A percentile compares a stretch with the other conserved stretches of the same genome.
Conservation (phyloP, 2,888 invertebrate species). For the Rhopalosiphum nymphaeae region DNA sequence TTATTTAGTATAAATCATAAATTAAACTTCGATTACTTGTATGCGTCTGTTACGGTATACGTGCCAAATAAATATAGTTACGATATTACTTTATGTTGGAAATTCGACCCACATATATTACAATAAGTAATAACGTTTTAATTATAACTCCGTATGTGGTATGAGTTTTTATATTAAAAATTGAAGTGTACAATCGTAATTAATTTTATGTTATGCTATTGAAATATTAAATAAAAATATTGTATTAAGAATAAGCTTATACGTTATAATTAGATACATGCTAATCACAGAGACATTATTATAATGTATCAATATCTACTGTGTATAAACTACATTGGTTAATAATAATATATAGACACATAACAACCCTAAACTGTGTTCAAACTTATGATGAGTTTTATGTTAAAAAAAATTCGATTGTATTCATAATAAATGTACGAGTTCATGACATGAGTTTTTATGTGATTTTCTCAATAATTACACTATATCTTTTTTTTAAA, state of each 20-base stretch:
- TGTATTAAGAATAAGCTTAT: not conserved
- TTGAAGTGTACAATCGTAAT: not conserved
- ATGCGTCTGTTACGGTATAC: not conserved
- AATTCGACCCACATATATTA: not conserved
- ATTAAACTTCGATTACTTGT: not conserved
- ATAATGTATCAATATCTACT: not conserved
- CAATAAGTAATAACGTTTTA: slow-evolving; percentile 12
- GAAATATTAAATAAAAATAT: not conserved
- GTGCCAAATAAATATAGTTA: not conserved
- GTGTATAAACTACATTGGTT: not conserved
- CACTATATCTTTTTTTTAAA: not conserved
- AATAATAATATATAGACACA: not conserved
- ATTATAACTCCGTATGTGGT: not conserved
- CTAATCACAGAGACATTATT: not conserved
- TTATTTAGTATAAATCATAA: not conserved
- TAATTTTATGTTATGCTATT: not conserved
- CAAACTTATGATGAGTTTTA: not conserved
- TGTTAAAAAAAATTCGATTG: not conserved
- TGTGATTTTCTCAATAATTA: not conserved
- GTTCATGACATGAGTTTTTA: not conserved
- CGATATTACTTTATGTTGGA: not conserved
- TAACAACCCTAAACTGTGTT: not conserved
- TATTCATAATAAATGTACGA: not conserved
- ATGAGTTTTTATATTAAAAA: not conserved
- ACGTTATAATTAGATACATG: not conserved